Evolutionary conservation across 2,113 vertebrate genomes (phyloP).

Genomic region (Crotalus horridus): DNA sequence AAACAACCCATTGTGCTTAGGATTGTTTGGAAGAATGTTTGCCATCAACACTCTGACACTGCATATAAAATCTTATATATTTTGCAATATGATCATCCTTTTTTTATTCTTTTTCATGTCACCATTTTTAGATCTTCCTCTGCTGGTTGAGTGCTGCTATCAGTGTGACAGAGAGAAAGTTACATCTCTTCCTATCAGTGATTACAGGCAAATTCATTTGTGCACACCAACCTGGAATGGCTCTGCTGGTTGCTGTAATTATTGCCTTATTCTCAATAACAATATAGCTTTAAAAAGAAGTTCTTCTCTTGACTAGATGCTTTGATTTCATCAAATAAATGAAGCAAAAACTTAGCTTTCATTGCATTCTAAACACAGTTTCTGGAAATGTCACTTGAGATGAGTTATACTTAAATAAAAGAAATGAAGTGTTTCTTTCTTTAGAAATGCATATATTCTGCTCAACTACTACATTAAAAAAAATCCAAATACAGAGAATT

Average conservation of each 20-base stretch:
- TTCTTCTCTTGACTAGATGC: not conserved
- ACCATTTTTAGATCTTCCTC: not conserved
- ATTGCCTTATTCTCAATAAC: not conserved
- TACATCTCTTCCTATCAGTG: not conserved
- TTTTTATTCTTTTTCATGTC: not conserved
- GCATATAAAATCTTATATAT: not conserved
- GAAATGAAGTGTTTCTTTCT: not conserved
- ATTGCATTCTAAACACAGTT: not conserved
- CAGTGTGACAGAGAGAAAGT: not conserved
- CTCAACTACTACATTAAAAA: not conserved
- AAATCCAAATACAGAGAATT: not conserved
- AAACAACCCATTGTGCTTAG: not conserved
- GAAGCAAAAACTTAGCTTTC: not conserved
- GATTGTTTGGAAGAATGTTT: not conserved
- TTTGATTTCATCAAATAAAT: not conserved
- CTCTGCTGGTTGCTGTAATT: not conserved
- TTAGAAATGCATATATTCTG: not conserved
- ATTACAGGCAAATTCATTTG: not conserved
- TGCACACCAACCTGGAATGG: not conserved
- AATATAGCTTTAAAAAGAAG: not conserved
- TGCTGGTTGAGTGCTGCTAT: not conserved
- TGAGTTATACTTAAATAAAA: not conserved
- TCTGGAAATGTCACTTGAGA: not conserved
- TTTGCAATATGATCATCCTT: not conserved
- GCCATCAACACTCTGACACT: not conserved